phyloP scores from a whole-genome alignment of 1,140 invertebrate genomes.

The Nymphalis io region DNA sequence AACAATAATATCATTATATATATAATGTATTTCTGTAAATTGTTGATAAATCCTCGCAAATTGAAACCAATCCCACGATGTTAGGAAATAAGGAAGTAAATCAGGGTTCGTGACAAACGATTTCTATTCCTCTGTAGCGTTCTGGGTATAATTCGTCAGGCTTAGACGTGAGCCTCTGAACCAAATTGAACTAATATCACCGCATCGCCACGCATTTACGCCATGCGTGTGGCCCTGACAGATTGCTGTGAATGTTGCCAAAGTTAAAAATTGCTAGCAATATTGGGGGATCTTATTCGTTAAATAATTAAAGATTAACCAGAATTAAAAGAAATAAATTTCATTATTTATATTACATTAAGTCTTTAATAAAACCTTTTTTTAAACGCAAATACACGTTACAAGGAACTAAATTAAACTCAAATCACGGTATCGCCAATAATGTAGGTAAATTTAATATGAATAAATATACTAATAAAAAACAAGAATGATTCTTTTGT shows the following conservation, averaged over 20 bases:
- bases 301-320: too few species aligned
- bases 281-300: too few species aligned
- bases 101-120: constrained; percentile 23
- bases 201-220: constrained; percentile 14
- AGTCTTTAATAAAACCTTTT: too few species aligned
- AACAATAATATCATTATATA: background rate
- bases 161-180: constrained; percentile 10
- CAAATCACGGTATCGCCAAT: too few species aligned
- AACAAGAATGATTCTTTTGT: too few species aligned
- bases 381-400: too few species aligned
- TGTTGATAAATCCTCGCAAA: constrained; percentile 2
- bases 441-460: too few species aligned
- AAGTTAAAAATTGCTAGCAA: background rate
- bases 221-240: constrained; percentile 13
- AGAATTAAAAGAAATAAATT: too few species aligned
- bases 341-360: too few species aligned
- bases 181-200: constrained; percentile 14
- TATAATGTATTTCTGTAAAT: background rate
- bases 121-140: constrained; percentile 18
- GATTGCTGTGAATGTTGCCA: background rate
- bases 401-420: too few species aligned
- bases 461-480: too few species aligned
- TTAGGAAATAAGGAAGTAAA: constrained; percentile 20
- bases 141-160: constrained; percentile 21
- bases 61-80: background rate